These are phyloP conservation scores for Tetropium fuscum DNA, from an alignment of 2,888 invertebrate species.

Conservation along the genomic window DNA sequence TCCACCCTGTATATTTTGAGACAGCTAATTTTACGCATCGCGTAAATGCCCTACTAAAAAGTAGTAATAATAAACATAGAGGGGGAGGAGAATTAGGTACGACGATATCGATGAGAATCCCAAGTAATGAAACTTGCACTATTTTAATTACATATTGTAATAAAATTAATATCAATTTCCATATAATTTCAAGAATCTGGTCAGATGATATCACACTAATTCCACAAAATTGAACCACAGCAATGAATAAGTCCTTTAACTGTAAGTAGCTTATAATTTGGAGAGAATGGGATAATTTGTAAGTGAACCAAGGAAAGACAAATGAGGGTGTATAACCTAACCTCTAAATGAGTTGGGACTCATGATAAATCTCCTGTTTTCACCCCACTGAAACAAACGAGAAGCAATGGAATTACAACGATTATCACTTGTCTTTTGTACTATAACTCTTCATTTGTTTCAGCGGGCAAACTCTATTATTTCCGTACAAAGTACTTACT, in stretches of 20 bases:
- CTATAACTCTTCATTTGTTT: slow-evolving; percentile 65
- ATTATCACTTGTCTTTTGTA: slow-evolving; percentile 65
- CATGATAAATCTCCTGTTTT: slow-evolving; percentile 63
- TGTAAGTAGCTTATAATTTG: slow-evolving; percentile 18
- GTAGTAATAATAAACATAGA: too few relatives aligned
- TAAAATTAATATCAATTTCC: too few relatives aligned
- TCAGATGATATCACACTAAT: too few relatives aligned
- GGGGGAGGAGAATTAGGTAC: too few relatives aligned
- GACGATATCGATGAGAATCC: too few relatives aligned
- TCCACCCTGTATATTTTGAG: too few relatives aligned
- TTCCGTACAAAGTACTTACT: neutral
- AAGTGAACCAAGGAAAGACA: slow-evolving; percentile 51
- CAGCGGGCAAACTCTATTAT: slow-evolving; percentile 8
- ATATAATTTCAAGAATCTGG: too few relatives aligned
- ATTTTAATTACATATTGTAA: too few relatives aligned
- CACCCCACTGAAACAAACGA: slow-evolving; percentile 53
- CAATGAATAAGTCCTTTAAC: neutral
- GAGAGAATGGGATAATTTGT: slow-evolving; percentile 58
- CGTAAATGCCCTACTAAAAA: too few relatives aligned
- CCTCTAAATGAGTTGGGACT: slow-evolving; percentile 61
- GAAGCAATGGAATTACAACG: slow-evolving; percentile 65
- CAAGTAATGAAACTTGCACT: too few relatives aligned
- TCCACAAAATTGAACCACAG: too few relatives aligned
- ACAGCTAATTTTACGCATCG: too few relatives aligned
- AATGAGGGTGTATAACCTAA: slow-evolving; percentile 60